Evolutionary conservation across 2,888 invertebrate species (phyloP).

Genomic region (Tinea pellionella): DNA sequence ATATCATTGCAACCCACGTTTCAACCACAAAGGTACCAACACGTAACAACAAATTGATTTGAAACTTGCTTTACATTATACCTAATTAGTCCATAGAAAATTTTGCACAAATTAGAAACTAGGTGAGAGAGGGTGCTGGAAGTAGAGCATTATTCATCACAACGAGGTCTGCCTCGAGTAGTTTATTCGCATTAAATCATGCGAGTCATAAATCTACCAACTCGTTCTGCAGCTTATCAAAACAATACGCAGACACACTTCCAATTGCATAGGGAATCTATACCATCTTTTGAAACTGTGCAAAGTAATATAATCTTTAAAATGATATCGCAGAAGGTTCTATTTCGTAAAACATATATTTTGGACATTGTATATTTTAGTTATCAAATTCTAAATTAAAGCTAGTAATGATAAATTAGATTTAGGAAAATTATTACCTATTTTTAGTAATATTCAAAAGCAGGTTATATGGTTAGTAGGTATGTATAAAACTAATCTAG

Average conservation of each 20-base stretch:
- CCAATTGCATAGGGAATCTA: conserved; percentile 25
- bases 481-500: too few relatives aligned
- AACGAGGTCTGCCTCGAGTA: conserved; percentile 53
- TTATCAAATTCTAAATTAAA: too few relatives aligned
- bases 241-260: conserved; percentile 70
- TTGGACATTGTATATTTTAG: too few relatives aligned
- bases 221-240: conserved; percentile 69
- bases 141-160: conserved; percentile 60
- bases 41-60: too few relatives aligned
- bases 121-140: conserved; percentile 17
- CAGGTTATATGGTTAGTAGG: too few relatives aligned
- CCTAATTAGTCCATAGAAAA: too few relatives aligned
- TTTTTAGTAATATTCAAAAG: conserved; percentile 19
- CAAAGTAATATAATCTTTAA: conserved; percentile 7
- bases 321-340: conserved; percentile 18
- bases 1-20: too few relatives aligned
- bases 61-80: too few relatives aligned
- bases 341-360: neutral
- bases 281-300: neutral
- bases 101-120: neutral
- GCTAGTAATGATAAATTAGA: too few relatives aligned
- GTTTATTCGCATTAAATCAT: conserved; percentile 70
- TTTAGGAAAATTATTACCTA: neutral
- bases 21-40: too few relatives aligned
- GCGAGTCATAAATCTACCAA: conserved; percentile 65